A percentile compares a stretch with the other conserved stretches of the same genome.
Evolutionary conservation across 2,797 vertebrate species (phyloP).

Genomic region (Macropus fuliginosus): DNA sequence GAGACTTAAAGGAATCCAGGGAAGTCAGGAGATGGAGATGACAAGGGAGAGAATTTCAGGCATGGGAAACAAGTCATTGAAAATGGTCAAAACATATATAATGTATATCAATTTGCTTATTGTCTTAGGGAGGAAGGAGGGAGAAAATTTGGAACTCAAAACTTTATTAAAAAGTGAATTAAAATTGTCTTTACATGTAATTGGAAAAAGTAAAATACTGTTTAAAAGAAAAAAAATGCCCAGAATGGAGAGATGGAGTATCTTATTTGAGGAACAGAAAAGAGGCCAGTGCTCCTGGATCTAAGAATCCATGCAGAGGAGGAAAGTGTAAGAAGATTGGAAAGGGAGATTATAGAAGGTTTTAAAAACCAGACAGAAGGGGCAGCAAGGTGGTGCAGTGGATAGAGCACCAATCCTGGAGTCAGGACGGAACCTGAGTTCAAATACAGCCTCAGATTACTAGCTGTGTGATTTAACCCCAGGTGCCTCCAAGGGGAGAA

Average conservation of each 20-base stretch:
- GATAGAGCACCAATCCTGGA: background rate
- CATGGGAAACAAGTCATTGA: background rate
- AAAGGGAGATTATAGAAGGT: no score
- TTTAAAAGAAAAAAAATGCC: background rate
- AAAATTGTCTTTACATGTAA: background rate
- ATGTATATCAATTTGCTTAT: background rate
- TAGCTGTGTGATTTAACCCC: background rate
- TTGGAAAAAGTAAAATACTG: background rate
- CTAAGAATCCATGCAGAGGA: background rate
- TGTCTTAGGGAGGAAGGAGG: background rate
- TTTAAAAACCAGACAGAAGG: no score
- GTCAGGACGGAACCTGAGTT: background rate
- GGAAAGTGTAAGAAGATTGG: no score
- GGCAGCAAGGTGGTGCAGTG: background rate
- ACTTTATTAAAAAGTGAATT: background rate
- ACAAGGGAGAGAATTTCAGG: background rate
- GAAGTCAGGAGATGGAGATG: background rate
- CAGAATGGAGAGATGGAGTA: background rate
- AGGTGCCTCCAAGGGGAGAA: background rate
- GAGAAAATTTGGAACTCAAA: background rate
- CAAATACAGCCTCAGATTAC: background rate
- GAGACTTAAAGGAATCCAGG: background rate
- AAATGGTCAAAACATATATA: background rate
- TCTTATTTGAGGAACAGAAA: background rate
- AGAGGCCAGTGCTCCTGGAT: background rate